phyloP scores from a whole-genome alignment of 2,113 vertebrate species.

The Oncorhynchus clarkii region DNA sequence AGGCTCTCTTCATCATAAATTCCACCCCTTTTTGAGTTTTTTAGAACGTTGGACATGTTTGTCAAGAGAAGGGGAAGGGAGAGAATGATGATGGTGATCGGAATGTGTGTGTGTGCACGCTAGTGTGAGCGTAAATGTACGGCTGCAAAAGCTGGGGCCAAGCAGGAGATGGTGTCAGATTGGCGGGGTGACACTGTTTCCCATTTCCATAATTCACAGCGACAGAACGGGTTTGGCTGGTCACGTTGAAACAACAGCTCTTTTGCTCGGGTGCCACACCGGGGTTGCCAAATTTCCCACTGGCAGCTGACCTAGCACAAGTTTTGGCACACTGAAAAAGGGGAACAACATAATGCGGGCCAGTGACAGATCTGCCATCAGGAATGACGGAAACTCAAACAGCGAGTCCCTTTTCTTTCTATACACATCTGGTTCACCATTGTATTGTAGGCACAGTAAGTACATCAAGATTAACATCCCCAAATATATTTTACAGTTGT shows the following conservation, averaged over 20 bases:
- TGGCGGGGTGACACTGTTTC: constrained; percentile 92
- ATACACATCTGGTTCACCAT: constrained; percentile 80
- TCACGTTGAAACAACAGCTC: constrained; percentile 95
- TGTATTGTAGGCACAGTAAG: background rate
- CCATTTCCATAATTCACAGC: constrained; percentile 95
- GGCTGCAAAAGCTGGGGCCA: constrained; percentile 9
- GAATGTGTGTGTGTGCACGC: constrained; percentile 75
- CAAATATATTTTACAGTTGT: too few relatives aligned
- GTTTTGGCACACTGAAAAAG: constrained; percentile 84
- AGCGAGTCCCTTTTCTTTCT: constrained; percentile 74
- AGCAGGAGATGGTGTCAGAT: constrained; percentile 78
- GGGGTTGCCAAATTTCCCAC: constrained; percentile 88
- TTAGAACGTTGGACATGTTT: constrained; percentile 86
- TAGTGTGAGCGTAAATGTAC: constrained; percentile 22
- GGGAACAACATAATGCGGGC: constrained; percentile 72
- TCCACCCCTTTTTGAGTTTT: constrained; percentile 82
- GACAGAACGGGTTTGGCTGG: constrained; percentile 97
- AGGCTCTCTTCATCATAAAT: constrained; percentile 86
- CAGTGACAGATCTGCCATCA: constrained; percentile 79
- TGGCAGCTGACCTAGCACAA: constrained; percentile 91
- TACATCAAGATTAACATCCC: too few relatives aligned
- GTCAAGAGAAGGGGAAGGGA: constrained; percentile 73
- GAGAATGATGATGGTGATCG: constrained; percentile 82
- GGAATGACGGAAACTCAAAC: constrained; percentile 79
- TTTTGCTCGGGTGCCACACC: constrained; percentile 91